These are phyloP conservation scores for Apostichopus parvimensis DNA, from an alignment of 35 echinoderm and acorn worm species.

Conservation along the genomic window DNA sequence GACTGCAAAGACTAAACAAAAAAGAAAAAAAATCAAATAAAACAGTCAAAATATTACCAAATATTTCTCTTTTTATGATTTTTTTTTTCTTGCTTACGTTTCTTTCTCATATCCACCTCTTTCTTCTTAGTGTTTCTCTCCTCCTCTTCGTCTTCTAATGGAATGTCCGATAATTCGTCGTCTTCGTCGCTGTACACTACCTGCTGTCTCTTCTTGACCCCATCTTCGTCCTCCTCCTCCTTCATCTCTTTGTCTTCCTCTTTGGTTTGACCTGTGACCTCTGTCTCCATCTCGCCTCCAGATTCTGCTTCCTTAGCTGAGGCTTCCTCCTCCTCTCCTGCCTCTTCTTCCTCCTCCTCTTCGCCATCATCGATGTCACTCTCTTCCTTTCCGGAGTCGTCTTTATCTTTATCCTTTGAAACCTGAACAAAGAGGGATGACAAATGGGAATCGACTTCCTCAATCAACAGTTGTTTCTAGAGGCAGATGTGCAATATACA, in stretches of 20 bases:
- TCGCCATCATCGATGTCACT: conserved; percentile 54
- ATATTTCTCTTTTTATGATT: no score
- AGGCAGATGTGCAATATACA: no score
- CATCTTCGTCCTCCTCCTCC: neutral
- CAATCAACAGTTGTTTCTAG: neutral
- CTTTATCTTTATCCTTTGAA: conserved; percentile 17
- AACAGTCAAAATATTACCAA: no score
- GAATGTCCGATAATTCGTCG: conserved; percentile 23
- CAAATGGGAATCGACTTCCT: neutral
- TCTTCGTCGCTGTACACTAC: conserved; percentile 33
- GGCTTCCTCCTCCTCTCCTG: neutral
- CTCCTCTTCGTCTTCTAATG: conserved; percentile 34
- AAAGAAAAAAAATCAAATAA: no score
- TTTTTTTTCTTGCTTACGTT: neutral
- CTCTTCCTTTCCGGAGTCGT: conserved; percentile 37
- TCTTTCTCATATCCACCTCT: conserved; percentile 15
- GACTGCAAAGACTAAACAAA: no score
- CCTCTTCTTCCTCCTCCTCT: conserved; percentile 43
- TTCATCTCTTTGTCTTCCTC: conserved; percentile 39
- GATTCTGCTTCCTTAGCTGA: conserved; percentile 52
- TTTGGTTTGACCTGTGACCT: conserved; percentile 37
- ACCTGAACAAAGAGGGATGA: neutral
- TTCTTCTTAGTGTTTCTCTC: conserved; percentile 38
- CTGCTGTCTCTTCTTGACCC: conserved; percentile 10
- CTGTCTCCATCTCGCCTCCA: conserved; percentile 36